These are phyloP conservation scores for Melanophora roralis DNA, from an alignment of 2,888 invertebrate genomes.

Conservation along the genomic window DNA sequence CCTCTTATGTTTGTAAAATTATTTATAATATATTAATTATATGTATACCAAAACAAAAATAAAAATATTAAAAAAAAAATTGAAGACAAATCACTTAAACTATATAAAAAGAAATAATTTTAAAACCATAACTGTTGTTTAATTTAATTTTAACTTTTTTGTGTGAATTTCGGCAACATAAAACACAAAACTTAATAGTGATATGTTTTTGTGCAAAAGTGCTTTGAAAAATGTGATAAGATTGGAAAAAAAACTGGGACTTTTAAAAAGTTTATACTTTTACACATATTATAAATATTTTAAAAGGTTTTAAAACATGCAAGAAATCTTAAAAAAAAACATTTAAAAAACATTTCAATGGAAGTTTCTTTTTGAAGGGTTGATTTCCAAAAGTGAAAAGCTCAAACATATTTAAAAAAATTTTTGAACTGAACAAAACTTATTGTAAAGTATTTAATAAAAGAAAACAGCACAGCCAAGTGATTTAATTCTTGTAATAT, in stretches of 20 bases:
- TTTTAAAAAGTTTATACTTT: too few relatives aligned
- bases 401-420: neutral
- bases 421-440: neutral
- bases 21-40: neutral
- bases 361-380: neutral
- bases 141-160: neutral
- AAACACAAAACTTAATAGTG: neutral
- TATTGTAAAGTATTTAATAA: neutral
- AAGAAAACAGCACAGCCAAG: slow-evolving; percentile 19
- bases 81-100: slow-evolving; percentile 17
- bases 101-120: slow-evolving; percentile 11
- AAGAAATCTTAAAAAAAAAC: too few relatives aligned
- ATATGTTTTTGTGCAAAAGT: slow-evolving; percentile 11
- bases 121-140: neutral
- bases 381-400: neutral
- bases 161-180: slow-evolving; percentile 2
- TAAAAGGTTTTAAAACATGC: slow-evolving; percentile 25
- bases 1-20: slow-evolving; percentile 5
- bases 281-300: neutral
- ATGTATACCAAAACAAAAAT: slow-evolving; percentile 40
- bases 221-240: neutral
- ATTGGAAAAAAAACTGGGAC: neutral
- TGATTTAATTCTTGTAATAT: neutral
- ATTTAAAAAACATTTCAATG: neutral
- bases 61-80: slow-evolving; percentile 1